These are phyloP conservation scores for Phyllostomus hastatus DNA, from an alignment of 2,113 vertebrate genomes.

Conservation along the genomic window DNA sequence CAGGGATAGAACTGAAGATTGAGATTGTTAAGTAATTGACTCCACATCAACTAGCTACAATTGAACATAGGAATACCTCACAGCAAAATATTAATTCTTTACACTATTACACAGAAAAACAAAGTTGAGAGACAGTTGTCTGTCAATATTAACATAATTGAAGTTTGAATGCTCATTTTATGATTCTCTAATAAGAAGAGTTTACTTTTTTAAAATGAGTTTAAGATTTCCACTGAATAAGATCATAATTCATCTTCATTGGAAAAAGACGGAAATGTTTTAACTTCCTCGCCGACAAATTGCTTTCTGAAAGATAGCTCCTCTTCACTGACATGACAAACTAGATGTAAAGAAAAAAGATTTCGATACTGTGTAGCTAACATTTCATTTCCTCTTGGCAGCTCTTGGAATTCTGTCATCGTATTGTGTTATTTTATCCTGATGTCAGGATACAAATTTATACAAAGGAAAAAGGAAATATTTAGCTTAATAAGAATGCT, in stretches of 20 bases:
- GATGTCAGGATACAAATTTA: slow-evolving; percentile 9
- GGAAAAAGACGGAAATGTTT: not conserved
- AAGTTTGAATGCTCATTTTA: slow-evolving; percentile 5
- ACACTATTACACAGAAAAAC: not conserved
- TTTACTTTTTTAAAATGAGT: slow-evolving; percentile 22
- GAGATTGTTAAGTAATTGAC: not conserved
- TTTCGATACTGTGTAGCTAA: not conserved
- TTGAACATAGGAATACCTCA: not conserved
- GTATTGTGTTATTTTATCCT: not conserved
- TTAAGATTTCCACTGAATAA: slow-evolving; percentile 29
- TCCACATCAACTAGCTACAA: not conserved
- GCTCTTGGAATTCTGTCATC: slow-evolving; percentile 33
- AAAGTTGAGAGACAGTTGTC: not conserved
- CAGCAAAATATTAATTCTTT: not conserved
- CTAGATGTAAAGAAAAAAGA: not conserved
- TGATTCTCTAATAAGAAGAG: slow-evolving; percentile 6
- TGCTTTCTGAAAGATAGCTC: slow-evolving; percentile 38
- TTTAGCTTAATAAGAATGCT: not conserved
- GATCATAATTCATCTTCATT: slow-evolving; percentile 42
- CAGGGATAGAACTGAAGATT: not conserved
- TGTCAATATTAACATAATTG: not conserved
- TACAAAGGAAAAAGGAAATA: not conserved
- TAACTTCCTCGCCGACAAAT: slow-evolving; percentile 43
- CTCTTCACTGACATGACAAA: slow-evolving; percentile 27
- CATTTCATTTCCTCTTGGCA: slow-evolving; percentile 36